Conservation (phyloP, 2,888 invertebrate genomes). For the Caenorhabditis japonica region DNA sequence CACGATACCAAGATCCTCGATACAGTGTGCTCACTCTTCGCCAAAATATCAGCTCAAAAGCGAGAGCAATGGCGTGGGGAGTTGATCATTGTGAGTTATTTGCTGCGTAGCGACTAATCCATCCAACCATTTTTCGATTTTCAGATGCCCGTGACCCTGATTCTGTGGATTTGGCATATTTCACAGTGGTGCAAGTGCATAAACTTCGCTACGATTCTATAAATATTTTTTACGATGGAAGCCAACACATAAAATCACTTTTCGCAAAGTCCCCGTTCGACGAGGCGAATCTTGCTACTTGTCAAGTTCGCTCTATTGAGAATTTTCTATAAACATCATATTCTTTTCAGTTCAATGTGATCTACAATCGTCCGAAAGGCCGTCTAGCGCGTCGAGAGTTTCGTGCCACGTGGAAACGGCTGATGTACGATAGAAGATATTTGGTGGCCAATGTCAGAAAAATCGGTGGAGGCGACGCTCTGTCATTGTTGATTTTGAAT, state of each 20-base stretch:
- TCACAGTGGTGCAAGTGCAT: slow-evolving; percentile 45
- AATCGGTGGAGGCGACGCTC: slow-evolving; percentile 13
- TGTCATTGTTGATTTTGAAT: slow-evolving; percentile 38
- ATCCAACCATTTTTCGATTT: too few species aligned
- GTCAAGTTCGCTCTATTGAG: slow-evolving; percentile 27
- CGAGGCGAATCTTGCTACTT: slow-evolving; percentile 43
- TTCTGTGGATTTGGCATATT: slow-evolving; percentile 42
- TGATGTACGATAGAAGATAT: slow-evolving; percentile 47
- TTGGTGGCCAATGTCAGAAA: slow-evolving; percentile 30
- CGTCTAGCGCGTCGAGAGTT: slow-evolving; percentile 38
- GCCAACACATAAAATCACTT: slow-evolving; percentile 37
- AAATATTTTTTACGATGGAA: slow-evolving; percentile 49
- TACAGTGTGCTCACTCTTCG: slow-evolving; percentile 45
- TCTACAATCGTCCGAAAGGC: slow-evolving; percentile 42
- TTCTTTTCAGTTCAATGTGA: slow-evolving; percentile 46
- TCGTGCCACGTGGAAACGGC: slow-evolving; percentile 46
- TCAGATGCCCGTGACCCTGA: slow-evolving; percentile 43
- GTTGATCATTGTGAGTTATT: slow-evolving; percentile 39
- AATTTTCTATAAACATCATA: not conserved
- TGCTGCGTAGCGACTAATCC: not conserved
- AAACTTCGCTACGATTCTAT: slow-evolving; percentile 48
- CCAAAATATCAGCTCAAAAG: slow-evolving; percentile 32
- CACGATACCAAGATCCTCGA: slow-evolving; percentile 33
- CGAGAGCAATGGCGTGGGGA: slow-evolving; percentile 37
- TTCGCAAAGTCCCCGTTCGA: slow-evolving; percentile 50